Percentiles rank a stretch among this genome's conserved stretches.
Evolutionary conservation across 2,113 vertebrate species (phyloP).

Genomic region (Albula glossodonta): DNA sequence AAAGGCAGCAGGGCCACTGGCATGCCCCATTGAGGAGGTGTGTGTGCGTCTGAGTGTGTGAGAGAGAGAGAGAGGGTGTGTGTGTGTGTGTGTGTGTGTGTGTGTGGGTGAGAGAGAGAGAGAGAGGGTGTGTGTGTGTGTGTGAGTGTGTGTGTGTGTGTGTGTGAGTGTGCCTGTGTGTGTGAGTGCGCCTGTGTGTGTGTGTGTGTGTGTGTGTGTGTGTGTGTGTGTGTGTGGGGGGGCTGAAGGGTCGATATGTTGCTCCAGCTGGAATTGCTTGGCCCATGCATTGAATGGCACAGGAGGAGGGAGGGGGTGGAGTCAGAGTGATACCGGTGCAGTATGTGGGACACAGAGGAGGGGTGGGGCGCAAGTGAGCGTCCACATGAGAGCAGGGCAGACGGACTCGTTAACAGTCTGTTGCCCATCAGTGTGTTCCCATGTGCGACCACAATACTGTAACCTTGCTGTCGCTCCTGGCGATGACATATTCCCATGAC

Average conservation of each 20-base stretch:
- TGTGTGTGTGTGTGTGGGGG: neutral
- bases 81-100: no score
- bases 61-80: no score
- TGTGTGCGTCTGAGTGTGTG: no score
- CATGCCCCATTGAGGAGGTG: no score
- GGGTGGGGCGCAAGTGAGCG: neutral
- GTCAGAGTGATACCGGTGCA: neutral
- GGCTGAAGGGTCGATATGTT: neutral
- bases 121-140: no score
- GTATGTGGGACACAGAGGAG: neutral
- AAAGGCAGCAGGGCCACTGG: neutral
- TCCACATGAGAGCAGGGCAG: neutral
- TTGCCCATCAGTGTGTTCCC: neutral
- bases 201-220: neutral
- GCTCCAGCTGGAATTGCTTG: neutral
- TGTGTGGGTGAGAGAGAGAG: no score
- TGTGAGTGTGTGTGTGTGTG: no score
- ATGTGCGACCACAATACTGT: neutral
- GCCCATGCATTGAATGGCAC: neutral
- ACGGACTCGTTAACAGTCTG: slow-evolving; percentile 10
- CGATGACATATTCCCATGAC: neutral
- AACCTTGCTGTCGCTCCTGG: neutral
- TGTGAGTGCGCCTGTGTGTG: neutral
- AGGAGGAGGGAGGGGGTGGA: neutral
- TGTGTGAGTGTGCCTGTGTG: neutral